Evolutionary conservation across 2,797 vertebrate genomes (phyloP).

Genomic region (Galago senegalensis): DNA sequence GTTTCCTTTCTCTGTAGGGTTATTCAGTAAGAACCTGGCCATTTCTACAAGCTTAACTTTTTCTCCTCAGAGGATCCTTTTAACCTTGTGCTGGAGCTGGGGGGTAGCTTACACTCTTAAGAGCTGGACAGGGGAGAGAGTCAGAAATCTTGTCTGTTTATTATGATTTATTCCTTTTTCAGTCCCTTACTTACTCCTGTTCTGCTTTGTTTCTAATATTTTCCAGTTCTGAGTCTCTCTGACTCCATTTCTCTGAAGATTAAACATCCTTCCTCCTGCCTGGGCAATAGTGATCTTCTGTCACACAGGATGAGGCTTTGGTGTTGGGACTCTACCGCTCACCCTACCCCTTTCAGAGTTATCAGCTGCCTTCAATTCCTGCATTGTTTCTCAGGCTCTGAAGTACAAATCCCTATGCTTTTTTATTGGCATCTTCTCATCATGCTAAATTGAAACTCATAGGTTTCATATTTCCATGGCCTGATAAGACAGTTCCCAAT

Average conservation of each 20-base stretch:
- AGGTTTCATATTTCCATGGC: not conserved
- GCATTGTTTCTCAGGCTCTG: not conserved
- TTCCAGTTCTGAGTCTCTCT: not conserved
- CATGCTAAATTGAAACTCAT: no score
- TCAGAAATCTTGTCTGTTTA: not conserved
- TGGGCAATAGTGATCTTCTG: not conserved
- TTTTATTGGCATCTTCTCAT: not conserved
- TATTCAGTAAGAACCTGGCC: not conserved
- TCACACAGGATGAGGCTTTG: not conserved
- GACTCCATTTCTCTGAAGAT: not conserved
- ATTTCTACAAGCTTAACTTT: not conserved
- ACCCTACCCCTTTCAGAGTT: not conserved
- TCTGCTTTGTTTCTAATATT: not conserved
- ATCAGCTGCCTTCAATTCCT: not conserved
- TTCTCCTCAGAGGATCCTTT: not conserved
- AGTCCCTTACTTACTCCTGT: not conserved
- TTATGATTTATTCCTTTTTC: not conserved
- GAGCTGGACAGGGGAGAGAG: not conserved
- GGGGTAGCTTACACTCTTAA: not conserved
- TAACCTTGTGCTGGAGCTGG: not conserved
- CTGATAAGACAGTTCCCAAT: constrained; percentile 1
- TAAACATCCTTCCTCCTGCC: not conserved
- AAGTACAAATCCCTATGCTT: not conserved
- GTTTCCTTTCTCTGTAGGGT: not conserved
- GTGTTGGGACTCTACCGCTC: not conserved